Base-by-base conservation (phyloP, 2,888 invertebrate species). In the Vanessa cardui region DNA sequence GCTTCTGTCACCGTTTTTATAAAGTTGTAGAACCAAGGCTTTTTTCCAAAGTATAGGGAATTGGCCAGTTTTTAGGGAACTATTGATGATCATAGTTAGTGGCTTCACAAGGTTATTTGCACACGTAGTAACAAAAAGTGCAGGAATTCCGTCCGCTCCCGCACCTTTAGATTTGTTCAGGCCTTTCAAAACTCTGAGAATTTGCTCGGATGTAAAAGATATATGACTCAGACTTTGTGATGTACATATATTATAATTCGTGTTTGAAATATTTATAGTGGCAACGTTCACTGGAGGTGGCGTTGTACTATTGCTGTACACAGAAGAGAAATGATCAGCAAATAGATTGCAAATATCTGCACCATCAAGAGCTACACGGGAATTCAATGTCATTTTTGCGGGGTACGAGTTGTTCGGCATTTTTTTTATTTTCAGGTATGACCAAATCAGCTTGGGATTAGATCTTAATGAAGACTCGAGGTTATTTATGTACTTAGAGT, bases 401-500 rank as follows among this genome's bases (percentile, higher is more conserved):
- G 46, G 46, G 46, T 46, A 46, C 46, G 46, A 46, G 46, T 46
- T 46, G 46, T 46, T 46, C 12, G 46, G 46, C 46, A 21, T 50
- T 50, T 49, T 50, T 50, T 21, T 20, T 6, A 20, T 8, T 50
- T 50, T 21, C 12, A 21, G 50, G 21, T 50, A 50, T 18, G 50
- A 50, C 50, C 50, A 21, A 20, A 50, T 20, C 50, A 50, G 21
- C 50, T 50, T 50, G 21, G 50, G 50, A 21, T 50, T 50, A 2
- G 20, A 50, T 21, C 50, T 18, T 20, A 50, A 20, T n/a, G 18
- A 18, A n/a, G n/a, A n/a, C n/a, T 49, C 49, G 20, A 18, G 21
- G 21, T 8, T 18, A 18, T 50, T 20, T 31, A 60, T 47, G n/a
- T 60, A 60, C n/a, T 47, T 60, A 47, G 26, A 12, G 47, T 60